Base-by-base conservation (phyloP, 2,888 invertebrate genomes). In the Hypolimnas misippus region DNA sequence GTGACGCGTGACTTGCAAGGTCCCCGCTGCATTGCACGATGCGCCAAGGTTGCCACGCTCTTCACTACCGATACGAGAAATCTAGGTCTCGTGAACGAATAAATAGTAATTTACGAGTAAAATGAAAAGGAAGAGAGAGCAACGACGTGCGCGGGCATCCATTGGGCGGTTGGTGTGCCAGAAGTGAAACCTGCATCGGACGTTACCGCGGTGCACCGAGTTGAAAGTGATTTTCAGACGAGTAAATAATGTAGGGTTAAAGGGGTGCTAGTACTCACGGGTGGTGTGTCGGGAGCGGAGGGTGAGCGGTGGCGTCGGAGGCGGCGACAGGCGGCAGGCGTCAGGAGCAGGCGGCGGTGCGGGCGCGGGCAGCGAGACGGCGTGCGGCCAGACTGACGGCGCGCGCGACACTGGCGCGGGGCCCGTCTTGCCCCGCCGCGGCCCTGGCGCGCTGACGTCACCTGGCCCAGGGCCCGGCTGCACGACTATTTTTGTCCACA, bases 1-100 rank as follows among this genome's bases (percentile, higher is more conserved):
- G 87, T 90, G 92, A 92, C 92, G 92, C 91, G 92, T 92, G 90
- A 91, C 91, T 92, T 91, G 92, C 92, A 91, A 92, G 92, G 92
- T 91, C 89, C 83, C 86, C 86, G 88, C 85, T 92, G 92, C 92
- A 92, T 87, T 91, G 90, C 90, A 89, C 90, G 91, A 92, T 91
- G 92, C 89, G 88, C 89, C 92, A 92, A 92, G 92, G 92, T 92
- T 91, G 89, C 83, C 79, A 84, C 83, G 83, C 84, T 85, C 84
- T 83, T 85, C 81, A 72, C 75, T 79, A 77, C 75, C 77, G 75
- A 81, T 62, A 71, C 66, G 68, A 83, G 79, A 80, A 83, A 81
- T 77, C 76, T 81, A 81, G 76, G 75, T 74, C 75, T 74, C 74
- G 75, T 42, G 17, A 52, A 58, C 53, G 53, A 54, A 70, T 50